Evolutionary conservation across 2,797 vertebrate species (phyloP).

Genomic region (Epinephelus awoara): DNA sequence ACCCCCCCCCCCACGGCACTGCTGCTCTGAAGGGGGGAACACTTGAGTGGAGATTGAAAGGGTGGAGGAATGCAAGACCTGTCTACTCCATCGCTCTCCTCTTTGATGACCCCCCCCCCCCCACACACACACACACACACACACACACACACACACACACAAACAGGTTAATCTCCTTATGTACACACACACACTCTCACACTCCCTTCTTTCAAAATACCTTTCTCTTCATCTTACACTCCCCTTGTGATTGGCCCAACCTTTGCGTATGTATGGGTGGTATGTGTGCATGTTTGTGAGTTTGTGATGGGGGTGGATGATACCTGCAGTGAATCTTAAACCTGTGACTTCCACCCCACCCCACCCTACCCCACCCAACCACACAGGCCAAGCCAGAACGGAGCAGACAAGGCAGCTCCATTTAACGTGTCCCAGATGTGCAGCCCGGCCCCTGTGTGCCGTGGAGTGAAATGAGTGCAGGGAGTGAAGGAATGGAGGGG

Average conservation of each 20-base stretch:
- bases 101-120: constrained; percentile 58
- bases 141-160: constrained; percentile 18
- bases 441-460: constrained; percentile 58
- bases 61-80: constrained; percentile 72
- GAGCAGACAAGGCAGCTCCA: constrained; percentile 69
- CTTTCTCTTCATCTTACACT: constrained; percentile 48
- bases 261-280: background rate
- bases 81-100: constrained; percentile 53
- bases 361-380: constrained; percentile 38
- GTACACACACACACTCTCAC: constrained; percentile 12
- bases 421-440: constrained; percentile 86
- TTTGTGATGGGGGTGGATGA: constrained; percentile 14
- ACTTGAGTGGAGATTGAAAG: constrained; percentile 55
- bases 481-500: constrained; percentile 26
- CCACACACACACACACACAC: background rate
- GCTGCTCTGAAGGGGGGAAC: constrained; percentile 9
- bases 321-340: constrained; percentile 70
- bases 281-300: constrained; percentile 3
- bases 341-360: constrained; percentile 50
- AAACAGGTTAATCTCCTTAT: constrained; percentile 58
- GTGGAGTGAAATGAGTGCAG: constrained; percentile 48
- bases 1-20: constrained; percentile 4
- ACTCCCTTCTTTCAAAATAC: constrained; percentile 41
- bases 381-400: constrained; percentile 45
- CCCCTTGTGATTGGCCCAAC: constrained; percentile 22